A percentile compares a stretch with the other conserved stretches of the same genome.
Conservation (phyloP, 2,888 invertebrate species). For the Tenthredo amoena region DNA sequence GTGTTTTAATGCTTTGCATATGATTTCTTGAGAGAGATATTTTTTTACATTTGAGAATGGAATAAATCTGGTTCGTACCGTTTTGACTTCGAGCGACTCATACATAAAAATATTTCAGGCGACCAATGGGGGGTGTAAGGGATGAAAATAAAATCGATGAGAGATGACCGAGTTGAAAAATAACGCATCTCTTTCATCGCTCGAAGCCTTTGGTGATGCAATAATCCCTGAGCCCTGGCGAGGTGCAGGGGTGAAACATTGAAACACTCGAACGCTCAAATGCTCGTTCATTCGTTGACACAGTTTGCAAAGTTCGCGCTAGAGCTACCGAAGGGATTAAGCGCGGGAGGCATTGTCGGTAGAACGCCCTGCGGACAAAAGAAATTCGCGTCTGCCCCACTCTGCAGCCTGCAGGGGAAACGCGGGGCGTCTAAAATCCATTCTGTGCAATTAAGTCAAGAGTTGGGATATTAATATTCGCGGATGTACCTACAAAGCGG, state of each 20-base stretch:
- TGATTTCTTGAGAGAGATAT: not conserved
- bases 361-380: constrained; percentile 64
- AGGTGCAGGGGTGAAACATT: constrained; percentile 13
- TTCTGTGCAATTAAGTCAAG: constrained; percentile 75
- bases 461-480: constrained; percentile 75
- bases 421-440: constrained; percentile 67
- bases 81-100: not conserved
- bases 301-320: constrained; percentile 56
- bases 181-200: constrained; percentile 28
- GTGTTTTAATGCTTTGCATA: not conserved
- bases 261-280: constrained; percentile 53
- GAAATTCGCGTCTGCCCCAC: constrained; percentile 60
- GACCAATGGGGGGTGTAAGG: not conserved
- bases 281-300: constrained; percentile 61
- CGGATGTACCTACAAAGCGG: constrained; percentile 74
- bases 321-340: constrained; percentile 60
- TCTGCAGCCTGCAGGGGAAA: constrained; percentile 50
- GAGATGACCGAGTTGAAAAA: constrained; percentile 23
- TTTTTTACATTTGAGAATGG: not conserved
- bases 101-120: not conserved
- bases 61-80: not conserved
- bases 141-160: constrained; percentile 25
- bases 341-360: constrained; percentile 59
- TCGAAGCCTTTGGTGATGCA: constrained; percentile 56
- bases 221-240: constrained; percentile 54